phyloP scores from a whole-genome alignment of 2,888 invertebrate genomes.

The Trissolcus brochymenae region DNA sequence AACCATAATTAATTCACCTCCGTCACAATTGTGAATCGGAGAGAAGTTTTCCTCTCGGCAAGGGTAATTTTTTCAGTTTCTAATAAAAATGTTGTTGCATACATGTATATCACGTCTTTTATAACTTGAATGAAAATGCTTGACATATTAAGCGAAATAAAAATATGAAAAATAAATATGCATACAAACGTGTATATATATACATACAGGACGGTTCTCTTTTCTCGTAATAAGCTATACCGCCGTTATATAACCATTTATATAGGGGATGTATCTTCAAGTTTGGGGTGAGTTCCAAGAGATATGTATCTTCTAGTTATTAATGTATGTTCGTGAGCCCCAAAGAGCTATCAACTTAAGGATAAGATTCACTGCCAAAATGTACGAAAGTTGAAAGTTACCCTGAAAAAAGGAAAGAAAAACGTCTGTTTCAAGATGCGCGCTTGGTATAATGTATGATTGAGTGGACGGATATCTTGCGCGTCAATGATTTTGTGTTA shows the following conservation, averaged over 20 bases:
- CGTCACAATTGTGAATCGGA: too few relatives aligned
- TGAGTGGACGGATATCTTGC: conserved; percentile 12
- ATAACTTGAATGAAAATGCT: conserved; percentile 35
- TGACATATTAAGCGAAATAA: conserved; percentile 35
- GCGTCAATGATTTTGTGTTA: neutral
- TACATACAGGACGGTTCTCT: conserved; percentile 49
- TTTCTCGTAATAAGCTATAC: conserved; percentile 66
- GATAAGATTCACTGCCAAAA: conserved; percentile 65
- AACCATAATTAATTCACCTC: too few relatives aligned
- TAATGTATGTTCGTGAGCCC: conserved; percentile 73
- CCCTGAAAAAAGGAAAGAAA: conserved; percentile 57
- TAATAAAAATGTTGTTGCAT: conserved; percentile 65
- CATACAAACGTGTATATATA: conserved; percentile 13
- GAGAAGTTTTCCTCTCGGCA: neutral
- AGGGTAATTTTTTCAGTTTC: conserved; percentile 33
- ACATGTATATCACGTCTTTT: conserved; percentile 30
- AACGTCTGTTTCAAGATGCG: conserved; percentile 63
- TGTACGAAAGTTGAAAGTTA: conserved; percentile 65
- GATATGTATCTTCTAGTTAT: conserved; percentile 74
- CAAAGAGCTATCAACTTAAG: conserved; percentile 58
- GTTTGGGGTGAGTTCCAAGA: conserved; percentile 63
- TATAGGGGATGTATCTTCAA: conserved; percentile 69
- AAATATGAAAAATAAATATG: conserved; percentile 58
- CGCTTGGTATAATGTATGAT: conserved; percentile 62
- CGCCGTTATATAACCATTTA: conserved; percentile 72